phyloP scores from a whole-genome alignment of 1,140 invertebrate species.

The Temnothorax longispinosus region DNA sequence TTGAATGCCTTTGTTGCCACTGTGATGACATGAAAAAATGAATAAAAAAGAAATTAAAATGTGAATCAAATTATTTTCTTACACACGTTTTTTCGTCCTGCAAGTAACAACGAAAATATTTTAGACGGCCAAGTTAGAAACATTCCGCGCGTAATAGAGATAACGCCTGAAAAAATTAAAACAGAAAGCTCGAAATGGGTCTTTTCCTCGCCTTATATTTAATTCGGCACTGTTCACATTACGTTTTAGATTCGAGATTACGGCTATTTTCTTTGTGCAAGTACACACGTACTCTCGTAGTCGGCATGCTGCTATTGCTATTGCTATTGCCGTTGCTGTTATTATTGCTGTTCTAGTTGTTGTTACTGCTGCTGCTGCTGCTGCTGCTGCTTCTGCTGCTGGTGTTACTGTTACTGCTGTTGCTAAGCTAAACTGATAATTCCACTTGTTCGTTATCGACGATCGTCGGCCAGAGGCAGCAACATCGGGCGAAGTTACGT shows the following conservation, averaged over 20 bases:
- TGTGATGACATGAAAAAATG: not conserved
- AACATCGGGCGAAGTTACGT: conserved; percentile 11
- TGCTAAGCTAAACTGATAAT: not conserved
- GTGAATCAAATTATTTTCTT: not conserved
- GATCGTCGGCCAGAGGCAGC: not conserved
- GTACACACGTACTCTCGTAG: conserved; percentile 40
- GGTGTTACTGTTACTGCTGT: not conserved
- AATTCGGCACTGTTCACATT: not conserved
- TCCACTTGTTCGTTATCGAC: conserved; percentile 11
- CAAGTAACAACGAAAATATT: not conserved
- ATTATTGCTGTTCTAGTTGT: not conserved
- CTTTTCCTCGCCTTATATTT: not conserved
- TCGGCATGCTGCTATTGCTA: conserved; percentile 26
- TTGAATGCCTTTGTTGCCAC: not conserved
- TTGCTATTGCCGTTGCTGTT: not conserved
- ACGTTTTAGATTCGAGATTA: not conserved
- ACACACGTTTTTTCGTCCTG: not conserved
- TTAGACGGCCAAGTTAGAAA: not conserved
- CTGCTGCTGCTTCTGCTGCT: not conserved
- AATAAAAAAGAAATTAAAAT: not conserved
- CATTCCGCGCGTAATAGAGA: not conserved
- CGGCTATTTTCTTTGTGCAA: not conserved
- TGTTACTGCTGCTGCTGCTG: not conserved
- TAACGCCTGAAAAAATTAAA: not conserved
- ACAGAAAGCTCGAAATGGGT: too few relatives aligned